phyloP scores from a whole-genome alignment of 1,140 invertebrate species.

The Bacillus rossius region DNA sequence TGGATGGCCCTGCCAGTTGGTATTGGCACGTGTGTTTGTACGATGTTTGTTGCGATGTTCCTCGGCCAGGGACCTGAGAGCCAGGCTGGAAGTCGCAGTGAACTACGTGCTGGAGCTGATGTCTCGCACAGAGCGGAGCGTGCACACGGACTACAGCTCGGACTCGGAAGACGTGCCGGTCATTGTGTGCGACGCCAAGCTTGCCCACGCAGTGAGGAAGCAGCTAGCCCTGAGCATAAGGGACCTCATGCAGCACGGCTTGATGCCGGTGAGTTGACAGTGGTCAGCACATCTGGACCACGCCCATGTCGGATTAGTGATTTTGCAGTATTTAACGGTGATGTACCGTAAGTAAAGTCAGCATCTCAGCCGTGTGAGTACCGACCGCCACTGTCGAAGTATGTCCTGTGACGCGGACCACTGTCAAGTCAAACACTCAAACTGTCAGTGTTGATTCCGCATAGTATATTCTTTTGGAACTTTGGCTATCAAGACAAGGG shows the following conservation, averaged over 20 bases:
- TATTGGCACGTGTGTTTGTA: too few relatives aligned
- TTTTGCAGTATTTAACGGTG: background rate
- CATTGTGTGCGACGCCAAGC: slow-evolving; percentile 55
- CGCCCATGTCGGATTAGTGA: too few relatives aligned
- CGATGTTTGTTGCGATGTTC: too few relatives aligned
- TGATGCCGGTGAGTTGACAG: slow-evolving; percentile 58
- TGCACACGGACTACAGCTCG: slow-evolving; percentile 54
- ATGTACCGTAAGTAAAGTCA: background rate
- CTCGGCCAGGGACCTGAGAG: slow-evolving; percentile 73
- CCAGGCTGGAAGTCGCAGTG: slow-evolving; percentile 87
- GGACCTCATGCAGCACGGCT: slow-evolving; percentile 92
- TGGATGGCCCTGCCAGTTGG: too few relatives aligned
- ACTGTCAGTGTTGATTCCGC: too few relatives aligned
- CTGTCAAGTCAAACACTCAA: too few relatives aligned
- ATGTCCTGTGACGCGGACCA: too few relatives aligned
- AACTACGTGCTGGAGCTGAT: slow-evolving; percentile 66
- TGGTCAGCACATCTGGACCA: too few relatives aligned
- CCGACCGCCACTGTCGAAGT: too few relatives aligned
- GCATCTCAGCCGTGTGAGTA: too few relatives aligned
- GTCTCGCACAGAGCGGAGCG: slow-evolving; percentile 40
- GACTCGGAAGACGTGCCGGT: slow-evolving; percentile 55
- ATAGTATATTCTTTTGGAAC: too few relatives aligned
- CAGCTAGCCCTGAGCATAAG: slow-evolving; percentile 82
- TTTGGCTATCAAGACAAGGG: too few relatives aligned
- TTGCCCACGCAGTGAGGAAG: slow-evolving; percentile 87